Percentiles rank a stretch among this genome's conserved stretches.
Conservation (phyloP, 2,797 vertebrate species). For the Hyperoplus lanceolatus region DNA sequence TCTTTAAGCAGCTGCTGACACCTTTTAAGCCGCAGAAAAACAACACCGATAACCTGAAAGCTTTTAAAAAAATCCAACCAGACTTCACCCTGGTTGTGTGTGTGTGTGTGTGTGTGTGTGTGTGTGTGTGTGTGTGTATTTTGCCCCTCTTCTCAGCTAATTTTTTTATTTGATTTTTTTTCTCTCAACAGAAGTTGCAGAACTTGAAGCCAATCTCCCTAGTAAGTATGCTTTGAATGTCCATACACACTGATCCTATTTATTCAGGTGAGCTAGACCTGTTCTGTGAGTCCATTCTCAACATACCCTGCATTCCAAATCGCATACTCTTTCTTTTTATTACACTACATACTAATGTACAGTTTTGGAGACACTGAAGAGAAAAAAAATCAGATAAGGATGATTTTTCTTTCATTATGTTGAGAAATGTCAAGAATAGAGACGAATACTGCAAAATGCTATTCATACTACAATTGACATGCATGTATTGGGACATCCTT, state of each 20-base stretch:
- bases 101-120: slow-evolving; percentile 8
- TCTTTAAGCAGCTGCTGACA: slow-evolving; percentile 7
- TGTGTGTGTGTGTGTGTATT: not conserved
- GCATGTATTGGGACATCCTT: no score
- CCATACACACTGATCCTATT: not conserved
- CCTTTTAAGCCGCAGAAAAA: slow-evolving; percentile 25
- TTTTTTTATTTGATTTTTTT: slow-evolving; percentile 27
- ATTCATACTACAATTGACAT: no score
- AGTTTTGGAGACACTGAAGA: no score
- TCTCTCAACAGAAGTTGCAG: slow-evolving; percentile 92
- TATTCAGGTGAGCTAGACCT: not conserved
- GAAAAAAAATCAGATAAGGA: no score
- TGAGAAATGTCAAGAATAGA: no score
- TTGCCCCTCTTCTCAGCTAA: not conserved
- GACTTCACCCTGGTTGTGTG: slow-evolving; percentile 1
- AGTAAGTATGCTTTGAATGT: slow-evolving; percentile 88
- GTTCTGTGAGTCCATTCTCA: not conserved
- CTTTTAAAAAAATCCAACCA: slow-evolving; percentile 16
- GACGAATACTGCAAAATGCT: no score
- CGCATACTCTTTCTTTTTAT: not conserved
- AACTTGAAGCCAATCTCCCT: slow-evolving; percentile 96
- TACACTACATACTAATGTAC: no score
- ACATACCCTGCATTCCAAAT: no score
- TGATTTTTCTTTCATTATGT: no score
- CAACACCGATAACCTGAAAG: slow-evolving; percentile 10